Evolutionary conservation across 1,140 invertebrate species (phyloP), one percentile per base, ranked within the genome.

Genomic region (Cyphomyrmex costatus): DNA sequence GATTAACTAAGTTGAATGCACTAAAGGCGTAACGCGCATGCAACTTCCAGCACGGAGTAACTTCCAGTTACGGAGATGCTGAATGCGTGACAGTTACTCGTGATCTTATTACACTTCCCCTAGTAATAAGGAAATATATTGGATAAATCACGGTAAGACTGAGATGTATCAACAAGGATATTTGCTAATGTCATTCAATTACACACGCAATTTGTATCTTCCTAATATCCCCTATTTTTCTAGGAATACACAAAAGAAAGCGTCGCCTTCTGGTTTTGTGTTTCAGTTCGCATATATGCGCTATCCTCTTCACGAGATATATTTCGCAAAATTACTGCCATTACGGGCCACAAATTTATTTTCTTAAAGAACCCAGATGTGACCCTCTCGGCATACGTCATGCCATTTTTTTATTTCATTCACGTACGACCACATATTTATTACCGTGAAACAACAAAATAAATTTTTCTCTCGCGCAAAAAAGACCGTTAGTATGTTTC

Each of bases 1-100:
- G 36, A 83, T 83, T 83, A 83, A 83, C 68, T 14, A 73, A 83
- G 79, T 83, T 60, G 36, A 74, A 70, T 80, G 42, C 53, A 24
- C 46, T 24, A 16, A 56, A 70, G 30, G 16, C 46, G 27, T 63
- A 77, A 61, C 16, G 46, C 21, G 36, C 30, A n/a, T 53, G 30
- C 33, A 51, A 74, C 53, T 83, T 73, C 21, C 30, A 80, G 27
- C 42, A 56, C 33, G 21, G 21, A 68, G 65, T 68, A 68, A 68
- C 65, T 33, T 80, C 6, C 21, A 42, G 16, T 36, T 49, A 74
- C 33, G 68, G 24, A 49, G 66, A 73, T 19, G 36, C 68, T 82
- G 36, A 83, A 74, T 74, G 53, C 21, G 68, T 33, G 68, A 60
- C 46, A 83, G 53, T 74, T 58, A 42, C 63, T 27, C 12, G n/a